Base-by-base conservation (phyloP, 2,888 invertebrate species). In the Tribolium freemani region DNA sequence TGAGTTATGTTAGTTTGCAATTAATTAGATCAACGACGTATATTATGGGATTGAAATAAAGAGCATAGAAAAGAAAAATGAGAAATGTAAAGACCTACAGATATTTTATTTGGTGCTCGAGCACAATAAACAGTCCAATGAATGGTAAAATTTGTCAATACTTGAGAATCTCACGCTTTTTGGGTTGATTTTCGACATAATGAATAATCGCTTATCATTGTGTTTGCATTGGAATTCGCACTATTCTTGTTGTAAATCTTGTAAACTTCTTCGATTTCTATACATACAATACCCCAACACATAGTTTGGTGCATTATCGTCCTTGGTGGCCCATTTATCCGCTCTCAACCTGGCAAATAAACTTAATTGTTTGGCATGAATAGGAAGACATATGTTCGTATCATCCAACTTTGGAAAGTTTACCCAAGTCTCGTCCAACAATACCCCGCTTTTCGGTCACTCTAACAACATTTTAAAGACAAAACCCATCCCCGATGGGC, bases 251-350 rank as follows among this genome's bases (percentile, higher is more conserved):
- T 58, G 71, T 71, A 71, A 68, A 72, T 67, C 69, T 63, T 44
- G 54, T 54, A 61, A 69, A 68, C 71, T 71, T 54, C 13, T 61
- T 64, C 13, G 31, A 45, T 48, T 63, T 46, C 68, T 50, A 68
- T 72, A 54, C 44, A 69, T 31, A 70, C 71, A 64, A 69, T 58
- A 50, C 57, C 30, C 50, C 26, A 46, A 11, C 54, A 67, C 67
- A 69, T 75, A 73, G 73, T 75, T 74, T 73, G 60, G 44, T 67
- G 60, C 70, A 60, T 68, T 73, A 70, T 70, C 75, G 68, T 70
- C 77, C 75, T 72, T 68, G 79, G 79, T 79, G 79, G 79, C 69
- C 79, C 72, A 73, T 77, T 73, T 78, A 75, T 75, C 60, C 50
- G 73, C 73, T 73, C 74, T 75, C 73, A 70, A 76, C 66, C 71